phyloP scores from a whole-genome alignment of 2,888 invertebrate species.

The Luperina testacea region DNA sequence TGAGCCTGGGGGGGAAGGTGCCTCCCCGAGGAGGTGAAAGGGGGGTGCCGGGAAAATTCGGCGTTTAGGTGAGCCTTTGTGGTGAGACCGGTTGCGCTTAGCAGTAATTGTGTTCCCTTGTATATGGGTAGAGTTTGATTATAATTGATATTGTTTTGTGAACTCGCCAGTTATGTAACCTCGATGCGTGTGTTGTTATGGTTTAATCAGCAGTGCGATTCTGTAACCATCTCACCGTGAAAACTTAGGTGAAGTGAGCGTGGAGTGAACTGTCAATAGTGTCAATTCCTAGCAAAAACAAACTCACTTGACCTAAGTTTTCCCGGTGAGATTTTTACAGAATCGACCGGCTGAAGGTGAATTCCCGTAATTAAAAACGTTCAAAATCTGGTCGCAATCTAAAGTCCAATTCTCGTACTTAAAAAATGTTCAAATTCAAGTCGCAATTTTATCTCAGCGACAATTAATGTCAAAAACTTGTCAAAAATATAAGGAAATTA shows the following conservation, averaged over 20 bases:
- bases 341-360: too few species aligned
- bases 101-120: slow-evolving; percentile 83
- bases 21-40: slow-evolving; percentile 69
- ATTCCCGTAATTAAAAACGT: too few species aligned
- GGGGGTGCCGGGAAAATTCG: slow-evolving; percentile 85
- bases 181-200: slow-evolving; percentile 28
- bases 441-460: background rate
- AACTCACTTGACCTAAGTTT: too few species aligned
- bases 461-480: background rate
- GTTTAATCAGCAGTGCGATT: too few species aligned
- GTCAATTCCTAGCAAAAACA: too few species aligned
- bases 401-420: background rate
- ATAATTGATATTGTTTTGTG: slow-evolving; percentile 77
- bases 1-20: slow-evolving; percentile 81
- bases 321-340: too few species aligned
- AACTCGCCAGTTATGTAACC: slow-evolving; percentile 56
- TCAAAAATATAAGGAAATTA: background rate
- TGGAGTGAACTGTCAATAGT: too few species aligned
- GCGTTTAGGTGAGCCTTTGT: slow-evolving; percentile 89
- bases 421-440: background rate
- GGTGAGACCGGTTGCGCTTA: slow-evolving; percentile 85
- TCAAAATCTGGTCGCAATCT: too few species aligned
- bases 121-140: slow-evolving; percentile 71
- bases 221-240: too few species aligned
- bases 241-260: too few species aligned